Evolutionary conservation across 2,113 vertebrate genomes (phyloP).

Genomic region (Syrmaticus mikado): DNA sequence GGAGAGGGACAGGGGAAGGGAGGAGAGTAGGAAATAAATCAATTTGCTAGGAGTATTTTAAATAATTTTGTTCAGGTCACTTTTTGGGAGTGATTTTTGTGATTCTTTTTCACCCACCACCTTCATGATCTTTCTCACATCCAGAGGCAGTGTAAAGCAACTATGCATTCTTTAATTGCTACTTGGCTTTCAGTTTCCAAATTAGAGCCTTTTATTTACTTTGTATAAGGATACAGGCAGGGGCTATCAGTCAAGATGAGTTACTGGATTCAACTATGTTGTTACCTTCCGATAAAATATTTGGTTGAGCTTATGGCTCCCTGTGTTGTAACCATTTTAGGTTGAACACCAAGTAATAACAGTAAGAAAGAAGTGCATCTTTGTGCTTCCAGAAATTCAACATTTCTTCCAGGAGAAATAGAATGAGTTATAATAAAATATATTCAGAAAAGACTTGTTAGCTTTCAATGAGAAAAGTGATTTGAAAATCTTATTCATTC

Average conservation of each 20-base stretch:
- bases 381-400: neutral
- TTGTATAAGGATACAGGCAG: neutral
- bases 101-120: neutral
- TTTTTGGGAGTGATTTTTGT: neutral
- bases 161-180: neutral
- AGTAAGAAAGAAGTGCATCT: neutral
- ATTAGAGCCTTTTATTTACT: neutral
- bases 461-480: conserved; percentile 4
- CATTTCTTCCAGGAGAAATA: neutral
- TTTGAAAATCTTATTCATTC: conserved; percentile 7
- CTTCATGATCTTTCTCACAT: neutral
- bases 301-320: neutral
- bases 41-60: neutral
- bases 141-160: neutral
- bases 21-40: neutral
- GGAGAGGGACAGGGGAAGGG: neutral
- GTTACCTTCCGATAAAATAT: neutral
- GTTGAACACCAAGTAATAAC: neutral
- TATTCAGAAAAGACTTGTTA: neutral
- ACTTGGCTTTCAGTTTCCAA: neutral
- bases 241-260: neutral
- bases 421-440: neutral
- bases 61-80: neutral
- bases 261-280: neutral
- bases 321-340: neutral